These are phyloP conservation scores for Pseudococcus jackbeardsleyi DNA, from an alignment of 2,888 invertebrate genomes.

Conservation along the genomic window DNA sequence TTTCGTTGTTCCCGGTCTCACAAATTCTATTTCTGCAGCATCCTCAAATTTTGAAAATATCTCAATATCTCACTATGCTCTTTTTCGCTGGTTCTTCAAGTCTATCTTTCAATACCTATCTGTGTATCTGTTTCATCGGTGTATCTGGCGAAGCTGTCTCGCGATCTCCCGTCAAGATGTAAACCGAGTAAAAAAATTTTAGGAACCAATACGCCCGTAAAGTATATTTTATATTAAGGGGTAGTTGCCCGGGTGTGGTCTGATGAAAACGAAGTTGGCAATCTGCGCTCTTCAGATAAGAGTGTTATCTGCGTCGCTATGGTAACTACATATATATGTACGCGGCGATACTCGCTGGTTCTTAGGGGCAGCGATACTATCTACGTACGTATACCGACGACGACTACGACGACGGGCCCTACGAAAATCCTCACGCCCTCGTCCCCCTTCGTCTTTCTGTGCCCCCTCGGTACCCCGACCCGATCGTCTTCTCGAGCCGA, in stretches of 20 bases:
- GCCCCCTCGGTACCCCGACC: background rate
- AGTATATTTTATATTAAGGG: slow-evolving; percentile 62
- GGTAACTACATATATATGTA: slow-evolving; percentile 51
- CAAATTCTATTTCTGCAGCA: too few relatives aligned
- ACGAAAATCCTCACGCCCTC: slow-evolving; percentile 57
- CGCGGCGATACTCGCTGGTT: background rate
- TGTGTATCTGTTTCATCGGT: too few relatives aligned
- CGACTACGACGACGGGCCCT: slow-evolving; percentile 26
- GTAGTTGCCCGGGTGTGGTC: slow-evolving; percentile 65
- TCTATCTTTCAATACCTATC: too few relatives aligned
- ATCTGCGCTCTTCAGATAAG: slow-evolving; percentile 65
- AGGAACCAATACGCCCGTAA: slow-evolving; percentile 64
- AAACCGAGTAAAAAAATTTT: slow-evolving; percentile 15
- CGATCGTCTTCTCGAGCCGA: slow-evolving; percentile 1
- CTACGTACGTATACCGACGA: background rate
- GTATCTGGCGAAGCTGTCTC: too few relatives aligned
- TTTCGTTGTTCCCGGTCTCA: too few relatives aligned
- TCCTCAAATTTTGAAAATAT: too few relatives aligned
- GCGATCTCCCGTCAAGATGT: background rate
- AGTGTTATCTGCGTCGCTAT: slow-evolving; percentile 65
- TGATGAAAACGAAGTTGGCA: slow-evolving; percentile 66
- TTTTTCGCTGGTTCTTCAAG: too few relatives aligned
- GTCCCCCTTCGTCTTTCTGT: background rate
- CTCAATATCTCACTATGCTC: too few relatives aligned
- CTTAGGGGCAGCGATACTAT: too few relatives aligned